A percentile compares a stretch with the other conserved stretches of the same genome.
These are phyloP conservation scores for Gymnocheta viridis DNA, from an alignment of 2,888 invertebrate genomes.

Conservation along the genomic window DNA sequence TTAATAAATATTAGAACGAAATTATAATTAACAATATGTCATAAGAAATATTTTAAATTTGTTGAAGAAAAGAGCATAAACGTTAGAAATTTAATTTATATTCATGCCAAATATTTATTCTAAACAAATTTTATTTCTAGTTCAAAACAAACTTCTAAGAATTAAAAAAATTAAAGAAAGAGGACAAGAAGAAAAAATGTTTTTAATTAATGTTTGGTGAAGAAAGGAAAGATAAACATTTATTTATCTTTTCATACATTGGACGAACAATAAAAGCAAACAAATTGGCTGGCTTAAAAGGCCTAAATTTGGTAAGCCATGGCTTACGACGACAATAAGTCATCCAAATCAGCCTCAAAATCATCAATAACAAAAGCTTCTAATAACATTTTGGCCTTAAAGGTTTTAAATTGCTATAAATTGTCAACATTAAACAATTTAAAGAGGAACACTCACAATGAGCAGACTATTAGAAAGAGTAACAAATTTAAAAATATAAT, in stretches of 20 bases:
- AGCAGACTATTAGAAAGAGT: neutral
- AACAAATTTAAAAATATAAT: conserved; percentile 35
- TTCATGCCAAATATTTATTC: conserved; percentile 17
- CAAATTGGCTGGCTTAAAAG: conserved; percentile 63
- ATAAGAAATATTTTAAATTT: conserved; percentile 2
- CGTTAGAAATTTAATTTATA: conserved; percentile 2
- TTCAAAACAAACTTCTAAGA: neutral
- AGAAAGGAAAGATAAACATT: neutral
- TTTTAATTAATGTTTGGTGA: neutral
- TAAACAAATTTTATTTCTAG: conserved; percentile 7
- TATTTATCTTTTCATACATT: neutral
- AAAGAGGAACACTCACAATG: neutral
- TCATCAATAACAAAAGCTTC: conserved; percentile 4
- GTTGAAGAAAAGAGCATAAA: neutral
- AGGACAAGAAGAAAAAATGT: neutral
- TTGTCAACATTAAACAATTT: neutral
- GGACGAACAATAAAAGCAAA: neutral
- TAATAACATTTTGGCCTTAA: conserved; percentile 7
- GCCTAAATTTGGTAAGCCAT: conserved; percentile 58
- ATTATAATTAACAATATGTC: neutral
- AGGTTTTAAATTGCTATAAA: conserved; percentile 4
- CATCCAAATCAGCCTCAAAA: conserved; percentile 15
- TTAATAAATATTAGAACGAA: conserved; percentile 5
- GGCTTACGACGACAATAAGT: conserved; percentile 62
- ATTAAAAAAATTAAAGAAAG: neutral